These are phyloP conservation scores for Heliconius aoede DNA, from an alignment of 2,888 invertebrate genomes.

Conservation along the genomic window DNA sequence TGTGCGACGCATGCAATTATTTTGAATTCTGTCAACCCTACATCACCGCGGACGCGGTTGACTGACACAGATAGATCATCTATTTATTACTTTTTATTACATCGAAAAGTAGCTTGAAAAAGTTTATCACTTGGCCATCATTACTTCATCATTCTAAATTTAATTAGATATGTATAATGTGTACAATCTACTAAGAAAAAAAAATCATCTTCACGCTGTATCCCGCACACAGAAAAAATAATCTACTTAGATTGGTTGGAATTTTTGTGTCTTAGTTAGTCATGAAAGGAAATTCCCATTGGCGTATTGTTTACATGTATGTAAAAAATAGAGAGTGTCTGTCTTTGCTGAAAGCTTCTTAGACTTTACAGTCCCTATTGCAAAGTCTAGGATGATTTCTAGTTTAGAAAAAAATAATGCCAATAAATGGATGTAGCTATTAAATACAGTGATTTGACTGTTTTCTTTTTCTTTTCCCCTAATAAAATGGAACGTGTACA, in stretches of 20 bases:
- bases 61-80: constrained; percentile 28
- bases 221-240: too few species aligned
- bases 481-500: background rate
- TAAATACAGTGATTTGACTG: too few species aligned
- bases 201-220: too few species aligned
- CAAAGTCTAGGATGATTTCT: too few species aligned
- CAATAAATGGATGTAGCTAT: too few species aligned
- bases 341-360: too few species aligned
- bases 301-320: background rate
- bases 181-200: too few species aligned
- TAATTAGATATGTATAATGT: background rate
- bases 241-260: too few species aligned
- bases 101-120: background rate
- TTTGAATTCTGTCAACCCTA: constrained; percentile 21
- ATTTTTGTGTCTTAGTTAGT: too few species aligned
- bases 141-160: background rate
- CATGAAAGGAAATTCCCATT: background rate
- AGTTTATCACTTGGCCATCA: background rate
- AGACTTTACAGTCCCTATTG: too few species aligned
- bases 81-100: constrained; percentile 22
- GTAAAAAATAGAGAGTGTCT: background rate
- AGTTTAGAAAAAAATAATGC: too few species aligned
- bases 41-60: constrained; percentile 15
- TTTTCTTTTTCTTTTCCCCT: too few species aligned
- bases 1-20: constrained; percentile 13